Conservation (phyloP, 2,797 vertebrate genomes). For the Vespertilio murinus region DNA sequence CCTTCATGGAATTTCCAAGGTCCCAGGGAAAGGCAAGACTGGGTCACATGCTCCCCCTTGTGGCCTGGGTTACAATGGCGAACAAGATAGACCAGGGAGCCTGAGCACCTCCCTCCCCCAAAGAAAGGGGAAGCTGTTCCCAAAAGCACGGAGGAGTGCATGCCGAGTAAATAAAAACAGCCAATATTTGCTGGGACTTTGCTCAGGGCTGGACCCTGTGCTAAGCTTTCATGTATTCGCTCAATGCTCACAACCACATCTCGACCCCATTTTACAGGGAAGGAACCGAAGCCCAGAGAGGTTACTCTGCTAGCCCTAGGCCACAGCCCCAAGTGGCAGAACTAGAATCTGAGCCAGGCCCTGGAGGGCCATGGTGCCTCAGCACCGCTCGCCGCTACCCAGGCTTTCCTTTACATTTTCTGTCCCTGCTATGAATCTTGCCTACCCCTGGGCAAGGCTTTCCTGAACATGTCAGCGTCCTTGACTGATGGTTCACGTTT, state of each 20-base stretch:
- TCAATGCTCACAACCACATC: background rate
- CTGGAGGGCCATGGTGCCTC: background rate
- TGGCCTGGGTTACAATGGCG: background rate
- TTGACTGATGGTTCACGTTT: background rate
- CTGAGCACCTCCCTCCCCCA: background rate
- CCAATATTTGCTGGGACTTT: background rate
- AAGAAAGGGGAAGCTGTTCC: background rate
- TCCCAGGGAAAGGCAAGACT: background rate
- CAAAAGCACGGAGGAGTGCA: background rate
- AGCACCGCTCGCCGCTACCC: fast-evolving
- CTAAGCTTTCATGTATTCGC: background rate
- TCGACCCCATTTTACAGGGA: background rate
- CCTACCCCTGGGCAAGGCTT: background rate
- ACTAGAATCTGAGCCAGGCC: background rate
- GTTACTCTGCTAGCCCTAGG: background rate
- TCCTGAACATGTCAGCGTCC: background rate
- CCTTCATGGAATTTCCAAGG: background rate
- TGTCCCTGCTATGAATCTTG: background rate
- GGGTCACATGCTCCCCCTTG: background rate
- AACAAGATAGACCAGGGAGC: background rate
- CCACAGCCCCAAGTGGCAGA: background rate
- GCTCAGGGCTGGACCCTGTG: background rate
- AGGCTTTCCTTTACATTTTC: background rate
- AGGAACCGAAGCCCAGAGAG: background rate
- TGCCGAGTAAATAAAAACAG: too few relatives aligned